Percentiles rank a stretch among this genome's conserved stretches.
phyloP scores from a whole-genome alignment of 2,113 vertebrate genomes.

The Todiramphus chloris region DNA sequence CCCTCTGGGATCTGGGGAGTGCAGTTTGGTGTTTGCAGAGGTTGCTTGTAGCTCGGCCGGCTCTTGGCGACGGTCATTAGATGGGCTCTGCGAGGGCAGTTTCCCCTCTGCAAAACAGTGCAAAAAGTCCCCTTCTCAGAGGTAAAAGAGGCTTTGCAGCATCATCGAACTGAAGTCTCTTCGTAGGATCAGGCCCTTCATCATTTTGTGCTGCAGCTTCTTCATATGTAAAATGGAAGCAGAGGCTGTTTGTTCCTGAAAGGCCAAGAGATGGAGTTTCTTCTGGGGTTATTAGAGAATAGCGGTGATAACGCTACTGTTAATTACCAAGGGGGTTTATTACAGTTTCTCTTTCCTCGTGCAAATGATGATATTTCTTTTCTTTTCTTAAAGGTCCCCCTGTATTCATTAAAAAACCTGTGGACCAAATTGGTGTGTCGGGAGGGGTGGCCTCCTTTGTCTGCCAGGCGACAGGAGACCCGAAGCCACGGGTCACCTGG shows the following conservation, averaged over 20 bases:
- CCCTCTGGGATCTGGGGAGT: neutral
- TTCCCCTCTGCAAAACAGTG: neutral
- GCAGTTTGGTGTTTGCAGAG: neutral
- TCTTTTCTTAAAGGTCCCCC: conserved; percentile 72
- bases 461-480: conserved; percentile 94
- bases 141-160: neutral
- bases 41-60: neutral
- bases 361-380: neutral
- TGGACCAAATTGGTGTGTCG: conserved; percentile 95
- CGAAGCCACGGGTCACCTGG: conserved; percentile 95
- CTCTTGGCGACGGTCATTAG: neutral
- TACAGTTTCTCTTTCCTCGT: neutral
- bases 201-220: neutral
- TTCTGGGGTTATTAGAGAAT: neutral
- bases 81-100: neutral
- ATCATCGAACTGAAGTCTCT: neutral
- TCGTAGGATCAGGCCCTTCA: neutral
- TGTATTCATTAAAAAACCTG: conserved; percentile 90
- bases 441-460: conserved; percentile 98
- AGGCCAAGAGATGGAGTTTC: neutral
- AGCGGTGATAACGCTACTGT: neutral
- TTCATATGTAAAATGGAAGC: neutral
- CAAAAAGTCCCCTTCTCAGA: neutral
- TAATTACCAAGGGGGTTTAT: neutral
- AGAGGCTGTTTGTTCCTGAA: neutral